Percentiles rank a stretch among this genome's conserved stretches.
These are phyloP conservation scores for Lophochroa leadbeateri DNA, from an alignment of 2,113 vertebrate species.

Conservation along the genomic window DNA sequence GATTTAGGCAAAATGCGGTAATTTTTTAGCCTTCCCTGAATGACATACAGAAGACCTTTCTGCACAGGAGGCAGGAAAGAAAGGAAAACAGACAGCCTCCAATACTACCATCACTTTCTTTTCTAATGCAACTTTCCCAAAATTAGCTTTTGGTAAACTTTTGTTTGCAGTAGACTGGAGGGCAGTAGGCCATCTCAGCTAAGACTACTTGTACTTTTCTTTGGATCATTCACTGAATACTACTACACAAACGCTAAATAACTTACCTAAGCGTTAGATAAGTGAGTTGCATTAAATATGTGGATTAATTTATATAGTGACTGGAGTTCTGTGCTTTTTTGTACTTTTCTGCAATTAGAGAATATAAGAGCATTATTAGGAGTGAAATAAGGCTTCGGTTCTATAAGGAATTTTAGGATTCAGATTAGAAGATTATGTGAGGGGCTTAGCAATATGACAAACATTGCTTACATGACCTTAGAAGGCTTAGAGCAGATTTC, in stretches of 20 bases:
- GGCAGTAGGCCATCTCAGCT: background rate
- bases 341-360: background rate
- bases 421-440: background rate
- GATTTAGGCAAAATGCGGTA: background rate
- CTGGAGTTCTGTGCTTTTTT: background rate
- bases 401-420: background rate
- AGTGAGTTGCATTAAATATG: background rate
- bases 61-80: background rate
- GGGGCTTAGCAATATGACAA: background rate
- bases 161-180: background rate
- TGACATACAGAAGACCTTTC: background rate
- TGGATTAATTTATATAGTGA: background rate
- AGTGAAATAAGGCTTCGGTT: background rate
- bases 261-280: background rate
- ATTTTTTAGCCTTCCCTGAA: background rate
- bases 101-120: background rate
- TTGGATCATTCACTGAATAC: background rate
- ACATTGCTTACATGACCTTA: background rate
- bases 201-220: background rate
- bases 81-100: background rate
- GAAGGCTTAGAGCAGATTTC: constrained; percentile 6
- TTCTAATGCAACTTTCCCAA: background rate
- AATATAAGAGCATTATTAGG: background rate
- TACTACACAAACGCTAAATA: background rate
- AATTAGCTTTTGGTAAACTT: background rate